Conservation (phyloP, 2,113 vertebrate species). For the Panthera uncia region DNA sequence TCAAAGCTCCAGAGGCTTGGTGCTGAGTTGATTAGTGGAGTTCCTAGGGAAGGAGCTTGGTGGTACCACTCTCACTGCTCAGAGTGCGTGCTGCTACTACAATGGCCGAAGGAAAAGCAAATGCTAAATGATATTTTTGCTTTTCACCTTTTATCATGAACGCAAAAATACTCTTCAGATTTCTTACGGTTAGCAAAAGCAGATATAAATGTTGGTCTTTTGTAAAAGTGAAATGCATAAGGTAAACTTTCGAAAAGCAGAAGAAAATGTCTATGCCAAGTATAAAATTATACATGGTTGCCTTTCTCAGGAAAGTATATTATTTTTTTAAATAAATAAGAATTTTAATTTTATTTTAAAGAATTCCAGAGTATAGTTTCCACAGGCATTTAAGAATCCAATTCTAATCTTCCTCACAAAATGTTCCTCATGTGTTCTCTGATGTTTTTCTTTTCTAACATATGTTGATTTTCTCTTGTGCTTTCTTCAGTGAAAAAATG, state of each 20-base stretch:
- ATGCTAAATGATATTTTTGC: background rate
- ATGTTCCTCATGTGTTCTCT: background rate
- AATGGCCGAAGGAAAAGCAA: background rate
- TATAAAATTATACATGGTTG: background rate
- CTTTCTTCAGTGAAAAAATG: background rate
- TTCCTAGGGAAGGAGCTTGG: background rate
- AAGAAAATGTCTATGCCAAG: fast-evolving
- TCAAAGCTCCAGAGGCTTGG: background rate
- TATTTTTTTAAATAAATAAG: background rate
- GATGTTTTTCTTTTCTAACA: background rate
- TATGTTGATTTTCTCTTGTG: background rate
- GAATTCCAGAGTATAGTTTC: background rate
- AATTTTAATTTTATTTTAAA: background rate
- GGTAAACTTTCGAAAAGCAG: background rate
- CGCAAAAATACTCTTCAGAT: background rate
- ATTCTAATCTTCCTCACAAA: background rate
- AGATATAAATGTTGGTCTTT: background rate
- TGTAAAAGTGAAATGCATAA: background rate
- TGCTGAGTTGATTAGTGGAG: background rate
- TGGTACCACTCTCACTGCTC: background rate
- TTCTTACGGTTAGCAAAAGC: background rate
- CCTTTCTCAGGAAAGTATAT: background rate
- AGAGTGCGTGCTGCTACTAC: background rate
- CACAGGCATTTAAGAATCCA: background rate
- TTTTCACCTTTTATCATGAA: background rate